phyloP scores from a whole-genome alignment of 1,140 invertebrate species.

The Rhagoletis pomonella region DNA sequence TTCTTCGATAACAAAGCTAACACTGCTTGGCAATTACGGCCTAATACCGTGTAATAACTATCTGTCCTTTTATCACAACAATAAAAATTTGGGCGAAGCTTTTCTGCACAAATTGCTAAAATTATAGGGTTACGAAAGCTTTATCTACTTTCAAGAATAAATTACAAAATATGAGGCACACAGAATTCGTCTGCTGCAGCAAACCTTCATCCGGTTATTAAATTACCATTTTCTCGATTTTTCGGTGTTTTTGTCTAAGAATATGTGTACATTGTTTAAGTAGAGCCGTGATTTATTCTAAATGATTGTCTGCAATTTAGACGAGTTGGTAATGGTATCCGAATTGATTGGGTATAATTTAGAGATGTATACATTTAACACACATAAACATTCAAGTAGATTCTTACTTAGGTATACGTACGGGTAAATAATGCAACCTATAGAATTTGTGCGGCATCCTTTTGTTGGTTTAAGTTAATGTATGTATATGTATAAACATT shows the following conservation, averaged over 20 bases:
- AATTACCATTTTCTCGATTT: constrained; percentile 12
- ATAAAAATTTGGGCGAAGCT: neutral
- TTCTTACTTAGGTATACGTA: neutral
- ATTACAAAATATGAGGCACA: neutral
- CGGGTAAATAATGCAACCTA: no score
- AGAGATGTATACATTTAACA: neutral
- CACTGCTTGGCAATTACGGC: neutral
- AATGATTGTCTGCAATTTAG: neutral
- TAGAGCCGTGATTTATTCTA: neutral
- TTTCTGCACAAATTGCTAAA: neutral
- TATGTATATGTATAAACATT: neutral
- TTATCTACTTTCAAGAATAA: neutral
- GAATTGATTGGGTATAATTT: constrained; percentile 3
- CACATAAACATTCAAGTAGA: neutral
- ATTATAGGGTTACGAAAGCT: neutral
- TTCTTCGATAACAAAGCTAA: no score
- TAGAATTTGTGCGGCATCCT: neutral
- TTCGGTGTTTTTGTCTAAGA: neutral
- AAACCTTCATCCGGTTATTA: neutral
- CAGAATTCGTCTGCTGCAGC: neutral
- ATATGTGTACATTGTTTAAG: neutral
- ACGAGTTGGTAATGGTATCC: neutral
- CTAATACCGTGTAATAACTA: constrained; percentile 1
- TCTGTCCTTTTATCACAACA: neutral
- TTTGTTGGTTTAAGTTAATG: constrained; percentile 19